phyloP scores from a whole-genome alignment of 2,797 vertebrate genomes.

The Eremophila alpestris region DNA sequence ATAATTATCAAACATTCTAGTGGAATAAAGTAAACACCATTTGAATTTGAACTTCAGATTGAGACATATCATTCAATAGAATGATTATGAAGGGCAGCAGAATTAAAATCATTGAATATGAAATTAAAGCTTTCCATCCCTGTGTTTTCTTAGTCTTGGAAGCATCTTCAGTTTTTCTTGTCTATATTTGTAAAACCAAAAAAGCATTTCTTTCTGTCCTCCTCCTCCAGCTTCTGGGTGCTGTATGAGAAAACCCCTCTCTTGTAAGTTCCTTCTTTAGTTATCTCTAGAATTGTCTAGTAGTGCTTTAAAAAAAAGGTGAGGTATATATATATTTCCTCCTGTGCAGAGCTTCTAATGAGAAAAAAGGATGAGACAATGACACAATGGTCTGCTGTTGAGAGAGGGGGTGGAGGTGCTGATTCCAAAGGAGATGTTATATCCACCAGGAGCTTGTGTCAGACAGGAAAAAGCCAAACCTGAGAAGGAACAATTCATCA shows the following conservation, averaged over 20 bases:
- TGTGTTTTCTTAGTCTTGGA: background rate
- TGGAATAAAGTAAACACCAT: background rate
- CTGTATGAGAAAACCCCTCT: background rate
- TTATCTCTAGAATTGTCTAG: background rate
- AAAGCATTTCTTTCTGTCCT: rapidly evolving
- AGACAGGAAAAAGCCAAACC: background rate
- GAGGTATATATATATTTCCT: background rate
- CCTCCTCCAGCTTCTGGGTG: background rate
- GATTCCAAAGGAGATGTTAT: background rate
- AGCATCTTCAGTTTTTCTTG: background rate
- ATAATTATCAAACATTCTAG: background rate
- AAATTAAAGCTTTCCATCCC: background rate
- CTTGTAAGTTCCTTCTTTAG: background rate
- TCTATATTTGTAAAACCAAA: background rate
- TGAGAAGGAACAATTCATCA: background rate
- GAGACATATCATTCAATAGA: background rate
- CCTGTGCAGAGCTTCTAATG: background rate
- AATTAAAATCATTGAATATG: background rate
- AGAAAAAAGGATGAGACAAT: background rate
- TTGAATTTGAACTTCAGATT: background rate
- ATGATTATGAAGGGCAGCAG: background rate
- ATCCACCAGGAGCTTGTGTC: background rate
- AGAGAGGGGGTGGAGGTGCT: background rate
- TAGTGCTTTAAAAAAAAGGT: background rate
- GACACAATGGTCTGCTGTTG: background rate